Evolutionary conservation across 2,888 invertebrate genomes (phyloP).

Genomic region (Pyrgus malvae): DNA sequence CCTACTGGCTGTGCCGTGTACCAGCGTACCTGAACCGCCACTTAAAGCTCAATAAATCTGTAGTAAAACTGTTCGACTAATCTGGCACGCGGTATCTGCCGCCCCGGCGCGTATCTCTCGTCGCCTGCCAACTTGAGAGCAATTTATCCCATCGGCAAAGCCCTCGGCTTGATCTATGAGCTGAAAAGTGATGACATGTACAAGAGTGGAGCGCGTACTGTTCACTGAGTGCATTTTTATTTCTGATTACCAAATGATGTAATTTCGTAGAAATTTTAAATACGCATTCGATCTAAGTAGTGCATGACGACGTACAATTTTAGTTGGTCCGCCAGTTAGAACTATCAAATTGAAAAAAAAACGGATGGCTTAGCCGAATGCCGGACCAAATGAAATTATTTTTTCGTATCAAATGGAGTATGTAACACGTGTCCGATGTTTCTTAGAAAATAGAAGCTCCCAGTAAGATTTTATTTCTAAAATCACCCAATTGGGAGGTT

Average conservation of each 20-base stretch:
- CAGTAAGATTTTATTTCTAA: slow-evolving; percentile 63
- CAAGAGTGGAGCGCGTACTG: slow-evolving; percentile 32
- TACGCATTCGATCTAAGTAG: slow-evolving; percentile 21
- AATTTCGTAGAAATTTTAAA: slow-evolving; percentile 32
- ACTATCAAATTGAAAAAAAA: slow-evolving; percentile 15
- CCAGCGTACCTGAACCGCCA: slow-evolving; percentile 33
- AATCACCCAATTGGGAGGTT: slow-evolving; percentile 62
- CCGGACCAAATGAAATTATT: slow-evolving; percentile 9
- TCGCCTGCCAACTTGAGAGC: slow-evolving; percentile 61
- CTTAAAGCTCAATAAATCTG: slow-evolving; percentile 57
- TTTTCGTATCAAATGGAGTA: slow-evolving; percentile 30
- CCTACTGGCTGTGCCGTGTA: not conserved
- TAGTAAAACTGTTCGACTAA: slow-evolving; percentile 53
- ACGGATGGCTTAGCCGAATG: slow-evolving; percentile 12
- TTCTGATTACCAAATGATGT: slow-evolving; percentile 33
- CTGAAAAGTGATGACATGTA: slow-evolving; percentile 65
- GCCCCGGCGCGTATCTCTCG: slow-evolving; percentile 58
- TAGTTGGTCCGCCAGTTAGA: not conserved
- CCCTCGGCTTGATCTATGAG: slow-evolving; percentile 61
- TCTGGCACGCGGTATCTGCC: slow-evolving; percentile 37
- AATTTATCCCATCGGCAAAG: slow-evolving; percentile 60
- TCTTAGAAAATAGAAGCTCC: slow-evolving; percentile 48
- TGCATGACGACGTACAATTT: slow-evolving; percentile 3
- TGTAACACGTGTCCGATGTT: slow-evolving; percentile 42
- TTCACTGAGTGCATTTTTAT: slow-evolving; percentile 37